A percentile compares a stretch with the other conserved stretches of the same genome.
These are phyloP conservation scores for Ianthella basta DNA, from an alignment of 37 sponge, comb jelly and placozoan genomes.

Conservation along the genomic window DNA sequence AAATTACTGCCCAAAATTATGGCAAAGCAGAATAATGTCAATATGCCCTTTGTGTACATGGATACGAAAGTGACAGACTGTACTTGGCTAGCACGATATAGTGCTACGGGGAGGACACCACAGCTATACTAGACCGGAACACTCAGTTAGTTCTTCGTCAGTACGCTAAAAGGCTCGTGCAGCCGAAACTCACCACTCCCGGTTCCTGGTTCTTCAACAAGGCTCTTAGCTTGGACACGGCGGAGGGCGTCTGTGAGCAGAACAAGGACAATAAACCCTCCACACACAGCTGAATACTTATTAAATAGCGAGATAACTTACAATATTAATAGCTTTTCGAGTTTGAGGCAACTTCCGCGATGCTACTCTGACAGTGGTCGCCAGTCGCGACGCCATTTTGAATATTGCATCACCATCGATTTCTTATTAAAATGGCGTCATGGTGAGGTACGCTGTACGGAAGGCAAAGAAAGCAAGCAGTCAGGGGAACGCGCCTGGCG, in stretches of 20 bases:
- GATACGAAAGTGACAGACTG: no score
- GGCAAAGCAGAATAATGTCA: no score
- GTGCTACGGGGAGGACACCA: no score
- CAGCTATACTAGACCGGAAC: neutral
- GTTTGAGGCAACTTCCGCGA: slow-evolving; percentile 13
- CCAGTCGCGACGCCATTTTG: slow-evolving; percentile 20
- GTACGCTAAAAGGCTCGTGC: neutral
- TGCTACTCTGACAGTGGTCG: slow-evolving; percentile 1
- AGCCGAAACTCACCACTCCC: slow-evolving; percentile 65
- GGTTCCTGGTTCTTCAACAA: slow-evolving; percentile 44
- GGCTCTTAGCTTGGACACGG: slow-evolving; percentile 54
- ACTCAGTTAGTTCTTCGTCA: no score
- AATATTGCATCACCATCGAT: neutral
- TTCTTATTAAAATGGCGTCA: neutral
- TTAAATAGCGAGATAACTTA: neutral
- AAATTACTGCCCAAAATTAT: no score
- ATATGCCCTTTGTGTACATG: no score
- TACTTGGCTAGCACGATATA: no score
- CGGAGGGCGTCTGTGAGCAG: slow-evolving; percentile 70
- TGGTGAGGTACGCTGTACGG: slow-evolving; percentile 20
- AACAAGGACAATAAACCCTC: slow-evolving; percentile 8
- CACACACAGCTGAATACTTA: neutral
- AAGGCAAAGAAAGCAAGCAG: neutral
- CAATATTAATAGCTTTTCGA: slow-evolving; percentile 8
- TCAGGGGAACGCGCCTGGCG: neutral